Evolutionary conservation across 2,113 vertebrate species (phyloP).

Genomic region (Austrofundulus limnaeus): DNA sequence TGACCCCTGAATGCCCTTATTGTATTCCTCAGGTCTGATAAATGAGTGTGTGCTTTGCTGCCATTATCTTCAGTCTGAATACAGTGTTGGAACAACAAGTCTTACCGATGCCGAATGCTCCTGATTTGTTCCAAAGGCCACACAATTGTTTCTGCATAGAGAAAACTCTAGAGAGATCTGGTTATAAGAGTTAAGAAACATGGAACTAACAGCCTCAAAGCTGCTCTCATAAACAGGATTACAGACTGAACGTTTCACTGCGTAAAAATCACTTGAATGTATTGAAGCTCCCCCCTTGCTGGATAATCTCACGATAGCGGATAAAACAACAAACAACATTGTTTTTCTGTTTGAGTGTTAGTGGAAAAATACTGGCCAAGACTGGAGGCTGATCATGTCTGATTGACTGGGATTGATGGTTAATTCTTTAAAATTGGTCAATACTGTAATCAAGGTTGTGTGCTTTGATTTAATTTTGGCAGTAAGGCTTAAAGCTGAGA

Average conservation of each 20-base stretch:
- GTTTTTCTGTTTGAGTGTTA: conserved; percentile 33
- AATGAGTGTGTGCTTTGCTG: conserved; percentile 11
- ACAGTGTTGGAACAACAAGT: not conserved
- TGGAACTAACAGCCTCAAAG: conserved; percentile 1
- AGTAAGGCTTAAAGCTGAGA: conserved; percentile 2
- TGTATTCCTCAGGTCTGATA: conserved; percentile 38
- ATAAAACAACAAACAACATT: conserved; percentile 22
- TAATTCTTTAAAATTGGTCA: conserved; percentile 24
- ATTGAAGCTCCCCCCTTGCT: conserved; percentile 1
- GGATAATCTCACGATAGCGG: conserved; percentile 6
- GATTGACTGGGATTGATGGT: conserved; percentile 24
- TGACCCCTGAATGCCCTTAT: conserved; percentile 31
- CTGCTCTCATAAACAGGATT: conserved; percentile 17
- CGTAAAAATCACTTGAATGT: conserved; percentile 11
- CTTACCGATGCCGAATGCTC: not conserved
- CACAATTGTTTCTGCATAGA: not conserved
- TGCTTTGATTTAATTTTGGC: conserved; percentile 50
- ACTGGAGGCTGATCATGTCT: conserved; percentile 29
- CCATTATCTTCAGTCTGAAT: not conserved
- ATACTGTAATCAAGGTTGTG: conserved; percentile 19
- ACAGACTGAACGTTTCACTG: conserved; percentile 1
- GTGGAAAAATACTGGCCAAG: not conserved
- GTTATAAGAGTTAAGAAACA: not conserved
- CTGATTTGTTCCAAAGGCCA: not conserved
- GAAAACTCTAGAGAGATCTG: not conserved